These are phyloP conservation scores for Gambelia wislizenii DNA, from an alignment of 2,797 vertebrate species.

Conservation along the genomic window DNA sequence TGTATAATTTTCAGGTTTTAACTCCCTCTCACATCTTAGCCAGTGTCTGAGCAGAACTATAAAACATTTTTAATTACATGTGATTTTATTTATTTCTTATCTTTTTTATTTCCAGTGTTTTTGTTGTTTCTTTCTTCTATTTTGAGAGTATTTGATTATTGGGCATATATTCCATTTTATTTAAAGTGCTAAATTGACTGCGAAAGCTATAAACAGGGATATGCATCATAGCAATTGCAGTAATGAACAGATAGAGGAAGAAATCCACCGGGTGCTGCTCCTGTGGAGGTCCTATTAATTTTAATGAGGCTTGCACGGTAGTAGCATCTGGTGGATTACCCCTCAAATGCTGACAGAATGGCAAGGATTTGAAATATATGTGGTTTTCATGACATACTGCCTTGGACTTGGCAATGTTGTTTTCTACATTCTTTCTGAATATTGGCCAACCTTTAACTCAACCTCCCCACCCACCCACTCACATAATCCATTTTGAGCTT, in stretches of 20 bases:
- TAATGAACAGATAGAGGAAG: constrained; percentile 13
- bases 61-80: constrained; percentile 1
- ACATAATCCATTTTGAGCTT: constrained; percentile 7
- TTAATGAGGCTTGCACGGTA: constrained; percentile 33
- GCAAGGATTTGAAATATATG: constrained; percentile 31
- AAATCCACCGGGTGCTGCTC: constrained; percentile 2
- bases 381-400: neutral
- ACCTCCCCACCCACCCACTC: too few species aligned
- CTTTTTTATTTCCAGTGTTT: neutral
- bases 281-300: constrained; percentile 20
- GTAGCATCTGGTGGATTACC: constrained; percentile 26
- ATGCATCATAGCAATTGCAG: constrained; percentile 20
- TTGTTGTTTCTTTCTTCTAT: neutral
- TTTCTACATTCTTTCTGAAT: neutral
- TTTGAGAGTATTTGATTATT: constrained; percentile 12
- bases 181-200: neutral
- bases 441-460: constrained; percentile 7
- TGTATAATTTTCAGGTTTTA: constrained; percentile 24
- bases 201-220: constrained; percentile 6
- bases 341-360: constrained; percentile 17
- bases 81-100: neutral
- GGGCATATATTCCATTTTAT: neutral
- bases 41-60: neutral
- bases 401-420: neutral
- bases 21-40: neutral